phyloP scores from a whole-genome alignment of 2,113 vertebrate genomes.

The Nycticryphes semicollaris region DNA sequence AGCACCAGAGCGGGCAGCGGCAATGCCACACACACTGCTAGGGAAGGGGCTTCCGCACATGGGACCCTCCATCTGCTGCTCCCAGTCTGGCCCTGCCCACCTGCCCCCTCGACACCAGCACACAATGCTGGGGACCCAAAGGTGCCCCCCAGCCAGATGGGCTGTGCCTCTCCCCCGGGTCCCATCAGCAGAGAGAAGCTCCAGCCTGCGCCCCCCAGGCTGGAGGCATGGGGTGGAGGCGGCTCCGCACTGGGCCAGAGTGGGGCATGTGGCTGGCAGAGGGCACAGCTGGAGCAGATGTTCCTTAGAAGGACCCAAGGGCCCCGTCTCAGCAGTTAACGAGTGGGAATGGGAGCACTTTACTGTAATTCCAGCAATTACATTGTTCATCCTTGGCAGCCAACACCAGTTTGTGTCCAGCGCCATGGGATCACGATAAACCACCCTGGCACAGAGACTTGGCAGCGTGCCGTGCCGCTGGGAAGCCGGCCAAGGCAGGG shows the following conservation, averaged over 20 bases:
- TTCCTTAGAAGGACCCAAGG: constrained; percentile 54
- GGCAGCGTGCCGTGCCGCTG: not conserved
- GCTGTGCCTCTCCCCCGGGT: not conserved
- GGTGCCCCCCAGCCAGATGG: not conserved
- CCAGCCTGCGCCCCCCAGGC: rapidly evolving
- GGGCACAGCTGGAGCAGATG: constrained; percentile 54
- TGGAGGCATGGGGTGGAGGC: rapidly evolving
- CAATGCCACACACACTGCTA: not conserved
- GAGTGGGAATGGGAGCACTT: constrained; percentile 71
- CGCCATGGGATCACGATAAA: constrained; percentile 7
- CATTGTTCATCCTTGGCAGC: constrained; percentile 70
- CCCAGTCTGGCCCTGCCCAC: not conserved
- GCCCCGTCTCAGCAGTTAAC: constrained; percentile 37
- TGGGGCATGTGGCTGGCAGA: rapidly evolving
- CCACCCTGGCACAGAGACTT: constrained; percentile 32
- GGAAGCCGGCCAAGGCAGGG: constrained; percentile 14
- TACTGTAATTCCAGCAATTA: constrained; percentile 74
- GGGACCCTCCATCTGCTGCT: not conserved
- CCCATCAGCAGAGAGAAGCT: not conserved
- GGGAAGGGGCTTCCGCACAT: rapidly evolving
- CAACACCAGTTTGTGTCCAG: constrained; percentile 16
- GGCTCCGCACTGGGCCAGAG: rapidly evolving
- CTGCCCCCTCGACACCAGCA: rapidly evolving
- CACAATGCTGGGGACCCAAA: rapidly evolving
- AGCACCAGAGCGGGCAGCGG: not conserved